Percentiles rank a stretch among this genome's conserved stretches.
phyloP scores from a whole-genome alignment of 2,113 vertebrate genomes.

The Oncorhynchus nerka region DNA sequence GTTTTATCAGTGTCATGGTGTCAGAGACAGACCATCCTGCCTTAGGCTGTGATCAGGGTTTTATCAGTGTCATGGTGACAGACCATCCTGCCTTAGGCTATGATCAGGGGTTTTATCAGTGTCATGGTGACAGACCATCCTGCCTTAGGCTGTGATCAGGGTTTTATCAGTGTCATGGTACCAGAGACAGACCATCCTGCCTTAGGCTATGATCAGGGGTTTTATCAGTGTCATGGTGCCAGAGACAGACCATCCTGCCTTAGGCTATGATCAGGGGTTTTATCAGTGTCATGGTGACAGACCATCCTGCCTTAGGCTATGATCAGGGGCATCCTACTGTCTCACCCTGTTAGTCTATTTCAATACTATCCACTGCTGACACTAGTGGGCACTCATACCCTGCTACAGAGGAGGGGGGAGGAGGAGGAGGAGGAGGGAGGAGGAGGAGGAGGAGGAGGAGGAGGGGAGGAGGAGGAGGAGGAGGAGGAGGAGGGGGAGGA shows the following conservation, averaged over 20 bases:
- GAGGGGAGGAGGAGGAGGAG: accelerated
- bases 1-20: too few relatives aligned
- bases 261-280: not conserved
- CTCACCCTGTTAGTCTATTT: not conserved
- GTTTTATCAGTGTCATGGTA: too few relatives aligned
- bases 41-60: too few relatives aligned
- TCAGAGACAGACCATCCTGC: not conserved
- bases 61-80: too few relatives aligned
- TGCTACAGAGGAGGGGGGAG: slow-evolving; percentile 10
- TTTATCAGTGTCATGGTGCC: too few relatives aligned
- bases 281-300: too few relatives aligned
- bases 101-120: too few relatives aligned
- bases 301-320: too few relatives aligned
- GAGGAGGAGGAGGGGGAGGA: accelerated
- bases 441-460: accelerated
- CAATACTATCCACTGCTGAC: slow-evolving; percentile 39
- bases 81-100: not conserved
- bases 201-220: too few relatives aligned
- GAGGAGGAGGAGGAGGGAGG: too few relatives aligned
- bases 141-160: not conserved
- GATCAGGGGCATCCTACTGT: not conserved
- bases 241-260: not conserved
- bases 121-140: not conserved
- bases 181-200: not conserved
- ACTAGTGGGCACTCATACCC: slow-evolving; percentile 68